Evolutionary conservation across 2,888 invertebrate genomes (phyloP), one percentile per base, ranked within the genome.

Genomic region (Synanthedon formicaeformis): DNA sequence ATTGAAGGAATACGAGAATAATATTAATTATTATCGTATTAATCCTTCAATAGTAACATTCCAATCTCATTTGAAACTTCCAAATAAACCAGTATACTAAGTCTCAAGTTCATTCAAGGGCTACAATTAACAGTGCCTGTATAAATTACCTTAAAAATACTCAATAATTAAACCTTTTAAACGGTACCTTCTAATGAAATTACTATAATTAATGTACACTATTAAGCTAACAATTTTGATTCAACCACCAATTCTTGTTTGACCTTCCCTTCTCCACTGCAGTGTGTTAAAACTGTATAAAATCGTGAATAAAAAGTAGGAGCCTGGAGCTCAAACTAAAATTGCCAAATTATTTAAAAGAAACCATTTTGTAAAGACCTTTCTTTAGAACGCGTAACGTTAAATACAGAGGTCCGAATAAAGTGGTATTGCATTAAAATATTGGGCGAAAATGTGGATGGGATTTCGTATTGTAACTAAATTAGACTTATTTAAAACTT

Each of bases 181-280:
- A 45, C 45, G 14, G 13, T 45, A 49, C 52, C 51, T 51, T 52
- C 53, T 51, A 50, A 54, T 56, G 51, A 56, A 54, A 56, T 52
- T 56, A 55, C 54, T 52, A 55, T 57, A 59, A 59, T 57, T 55
- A 58, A 57, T 58, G 52, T 18, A 10, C n/a, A 41, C 55, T 52
- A 56, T 56, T 56, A 55, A 16, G 14, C 49, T 23, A 16, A 18
- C 49, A 8, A 49, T 49, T 49, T 49, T 16, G 12, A 16, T 23
- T 18, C 49, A 10, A 49, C 10, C 12, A 16, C 12, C 49, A 45
- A 14, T 45, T 45, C 13, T 14, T 45, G 4, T 45, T n/a, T 13
- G 45, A 45, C 45, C n/a, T 14, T 45, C 45, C 45, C 45, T 45
- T n/a, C n/a, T 2, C 45, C 45, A 13, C 14, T 14, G 45, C 13